Base-by-base conservation (phyloP, 2,888 invertebrate species). In the Serrognathus titanus region DNA sequence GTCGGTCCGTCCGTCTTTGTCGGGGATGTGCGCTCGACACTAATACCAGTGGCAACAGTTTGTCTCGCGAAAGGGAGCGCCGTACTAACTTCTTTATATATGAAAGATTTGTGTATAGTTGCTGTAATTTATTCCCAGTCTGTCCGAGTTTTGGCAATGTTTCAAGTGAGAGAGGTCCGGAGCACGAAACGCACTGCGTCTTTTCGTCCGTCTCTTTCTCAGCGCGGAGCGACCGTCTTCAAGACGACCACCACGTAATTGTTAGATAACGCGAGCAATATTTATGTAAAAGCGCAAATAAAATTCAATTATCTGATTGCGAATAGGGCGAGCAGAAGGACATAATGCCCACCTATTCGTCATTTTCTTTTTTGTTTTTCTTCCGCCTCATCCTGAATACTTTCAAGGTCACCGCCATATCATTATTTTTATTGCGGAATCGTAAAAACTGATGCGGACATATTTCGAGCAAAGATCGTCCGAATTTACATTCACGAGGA, bases 41-140 rank as follows among this genome's bases (percentile, higher is more conserved):
- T 16, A 13, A 16, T 9, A 9, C 12, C 9, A 13, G 9, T 20
- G n/a, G 20, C 43, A 9, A 20, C 43, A 20, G 43, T 11, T 20
- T 20, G 43, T 43, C 43, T 11, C 43, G 13, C n/a, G 13, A 16
- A 6, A 31, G 24, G 12, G 10, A 43, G 10, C 16, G 12, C 13
- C 13, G 43, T 16, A 43, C 43, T 11, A 43, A 43, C 43, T 43
- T 43, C 43, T 43, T 43, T 20, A 20, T 61, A 16, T 16, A 61
- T 61, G 58, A 58, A 55, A 61, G 59, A 61, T 61, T 61, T 61
- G 61, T 61, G 59, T 61, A 61, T 59, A 61, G 61, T 57, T 61
- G 58, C 53, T 59, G 59, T 61, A 61, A 61, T 61, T 61, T 61
- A 61, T 61, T 61, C 61, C 52, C 54, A 51, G 54, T 59, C 61